Evolutionary conservation across 2,797 vertebrate genomes (phyloP).

Genomic region (Cirrhinus molitorella): DNA sequence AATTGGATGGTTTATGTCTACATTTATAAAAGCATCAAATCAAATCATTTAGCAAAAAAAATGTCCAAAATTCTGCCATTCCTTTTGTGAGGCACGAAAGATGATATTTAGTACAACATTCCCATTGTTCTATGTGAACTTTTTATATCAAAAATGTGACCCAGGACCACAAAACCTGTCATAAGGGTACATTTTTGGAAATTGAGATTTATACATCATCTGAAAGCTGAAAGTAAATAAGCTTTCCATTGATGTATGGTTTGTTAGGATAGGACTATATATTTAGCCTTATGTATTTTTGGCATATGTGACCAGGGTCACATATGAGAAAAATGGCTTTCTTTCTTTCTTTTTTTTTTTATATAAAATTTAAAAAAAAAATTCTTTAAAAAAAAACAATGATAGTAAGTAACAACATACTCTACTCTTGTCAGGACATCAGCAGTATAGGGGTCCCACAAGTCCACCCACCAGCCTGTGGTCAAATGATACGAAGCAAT

Average conservation of each 20-base stretch:
- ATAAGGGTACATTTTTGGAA: too few species aligned
- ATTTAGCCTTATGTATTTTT: too few species aligned
- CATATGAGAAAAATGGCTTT: too few species aligned
- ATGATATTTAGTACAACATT: not conserved
- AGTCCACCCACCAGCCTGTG: constrained; percentile 84
- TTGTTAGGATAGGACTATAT: too few species aligned
- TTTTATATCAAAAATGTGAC: not conserved
- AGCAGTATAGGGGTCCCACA: constrained; percentile 97
- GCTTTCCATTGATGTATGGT: too few species aligned
- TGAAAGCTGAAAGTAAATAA: too few species aligned
- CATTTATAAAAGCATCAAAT: not conserved
- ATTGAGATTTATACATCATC: too few species aligned
- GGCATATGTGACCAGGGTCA: too few species aligned
- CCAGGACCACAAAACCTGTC: too few species aligned
- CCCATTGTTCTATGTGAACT: not conserved
- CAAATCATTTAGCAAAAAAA: not conserved
- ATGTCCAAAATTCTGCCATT: not conserved
- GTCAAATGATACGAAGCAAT: constrained; percentile 87
- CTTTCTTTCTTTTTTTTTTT: too few species aligned
- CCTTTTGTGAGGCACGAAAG: not conserved
- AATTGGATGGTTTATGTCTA: not conserved
- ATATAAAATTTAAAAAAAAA: not conserved
- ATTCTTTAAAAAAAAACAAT: not conserved
- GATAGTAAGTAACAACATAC: too few species aligned
- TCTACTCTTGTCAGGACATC: constrained; percentile 88